A percentile compares a stretch with the other conserved stretches of the same genome.
Evolutionary conservation across 2,797 vertebrate genomes (phyloP).

Genomic region (Fundulus diaphanus): DNA sequence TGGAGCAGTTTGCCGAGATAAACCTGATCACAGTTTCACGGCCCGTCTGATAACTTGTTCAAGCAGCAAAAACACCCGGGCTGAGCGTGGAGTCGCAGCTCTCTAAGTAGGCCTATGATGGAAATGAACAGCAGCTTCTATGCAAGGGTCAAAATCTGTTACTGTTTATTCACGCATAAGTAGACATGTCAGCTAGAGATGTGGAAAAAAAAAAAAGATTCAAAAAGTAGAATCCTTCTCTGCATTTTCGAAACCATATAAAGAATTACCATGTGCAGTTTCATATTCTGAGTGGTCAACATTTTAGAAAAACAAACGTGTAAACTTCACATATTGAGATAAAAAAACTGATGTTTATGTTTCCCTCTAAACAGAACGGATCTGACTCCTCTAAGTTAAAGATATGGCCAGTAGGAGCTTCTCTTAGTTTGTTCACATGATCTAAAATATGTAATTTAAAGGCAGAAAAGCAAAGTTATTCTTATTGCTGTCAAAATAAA

Average conservation of each 20-base stretch:
- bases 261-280: not conserved
- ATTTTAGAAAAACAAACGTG: not conserved
- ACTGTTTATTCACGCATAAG: not conserved
- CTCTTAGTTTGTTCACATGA: not conserved
- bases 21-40: conserved; percentile 14
- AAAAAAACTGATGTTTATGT: not conserved
- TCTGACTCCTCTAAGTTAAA: too few relatives aligned
- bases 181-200: not conserved
- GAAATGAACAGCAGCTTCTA: conserved; percentile 8
- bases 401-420: too few relatives aligned
- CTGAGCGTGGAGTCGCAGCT: not conserved
- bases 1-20: conserved; percentile 16
- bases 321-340: not conserved
- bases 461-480: not conserved
- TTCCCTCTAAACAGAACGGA: not conserved
- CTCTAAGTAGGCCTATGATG: not conserved
- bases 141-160: conserved; percentile 19
- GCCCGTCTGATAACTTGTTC: conserved; percentile 11
- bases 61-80: conserved; percentile 7
- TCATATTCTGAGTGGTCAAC: not conserved
- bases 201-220: not conserved
- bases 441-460: not conserved
- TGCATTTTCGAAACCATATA: not conserved
- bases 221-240: not conserved
- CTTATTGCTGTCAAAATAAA: not conserved